Evolutionary conservation across 2,797 vertebrate genomes (phyloP).

Genomic region (Siniperca undulata): DNA sequence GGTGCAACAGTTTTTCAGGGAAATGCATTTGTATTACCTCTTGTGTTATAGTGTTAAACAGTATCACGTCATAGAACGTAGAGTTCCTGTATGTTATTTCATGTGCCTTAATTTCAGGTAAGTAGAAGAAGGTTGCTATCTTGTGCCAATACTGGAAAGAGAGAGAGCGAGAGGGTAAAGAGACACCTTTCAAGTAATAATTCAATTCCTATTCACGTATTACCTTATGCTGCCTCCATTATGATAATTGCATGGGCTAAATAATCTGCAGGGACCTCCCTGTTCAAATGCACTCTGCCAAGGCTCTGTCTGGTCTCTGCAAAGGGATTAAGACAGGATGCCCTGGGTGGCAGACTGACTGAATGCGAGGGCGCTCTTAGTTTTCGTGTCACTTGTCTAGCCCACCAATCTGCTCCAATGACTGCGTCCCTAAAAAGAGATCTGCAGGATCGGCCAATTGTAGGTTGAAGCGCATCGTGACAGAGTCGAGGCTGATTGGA

Average conservation of each 20-base stretch:
- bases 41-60: constrained; percentile 5
- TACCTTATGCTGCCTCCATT: constrained; percentile 85
- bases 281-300: constrained; percentile 75
- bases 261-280: constrained; percentile 81
- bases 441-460: constrained; percentile 56
- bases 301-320: constrained; percentile 75
- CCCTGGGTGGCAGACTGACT: constrained; percentile 70
- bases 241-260: constrained; percentile 86
- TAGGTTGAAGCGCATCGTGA: constrained; percentile 50
- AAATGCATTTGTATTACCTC: not conserved
- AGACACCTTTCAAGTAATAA: constrained; percentile 76
- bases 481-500: constrained; percentile 45
- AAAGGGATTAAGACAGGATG: constrained; percentile 80
- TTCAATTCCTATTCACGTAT: constrained; percentile 76
- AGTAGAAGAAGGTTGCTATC: constrained; percentile 29
- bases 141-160: constrained; percentile 29
- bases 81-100: not conserved
- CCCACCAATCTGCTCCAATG: constrained; percentile 73
- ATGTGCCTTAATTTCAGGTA: constrained; percentile 30
- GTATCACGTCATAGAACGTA: not conserved
- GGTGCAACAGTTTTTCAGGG: not conserved
- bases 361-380: constrained; percentile 78
- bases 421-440: constrained; percentile 71
- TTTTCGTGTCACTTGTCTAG: constrained; percentile 78
- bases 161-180: constrained; percentile 47